Evolutionary conservation across 2,797 vertebrate species (phyloP), one percentile per base, ranked within the genome.

Genomic region (Mergus octosetaceus): DNA sequence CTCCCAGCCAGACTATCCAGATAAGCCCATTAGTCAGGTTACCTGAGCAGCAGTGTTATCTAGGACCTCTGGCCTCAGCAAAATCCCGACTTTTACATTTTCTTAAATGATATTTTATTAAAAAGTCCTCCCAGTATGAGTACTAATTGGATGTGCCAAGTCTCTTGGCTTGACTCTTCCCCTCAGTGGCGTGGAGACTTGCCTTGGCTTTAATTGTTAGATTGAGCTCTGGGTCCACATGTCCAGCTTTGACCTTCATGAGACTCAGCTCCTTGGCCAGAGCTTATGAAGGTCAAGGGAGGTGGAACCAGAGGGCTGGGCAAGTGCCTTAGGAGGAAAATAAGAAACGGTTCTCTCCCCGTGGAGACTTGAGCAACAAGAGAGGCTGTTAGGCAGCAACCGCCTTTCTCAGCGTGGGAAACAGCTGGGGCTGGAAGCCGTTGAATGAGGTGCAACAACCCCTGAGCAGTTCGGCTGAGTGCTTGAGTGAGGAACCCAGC

Each of bases 1-100:
- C 62, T 65, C 39, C 41, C 20, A 22, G 62, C 28, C 62, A 89
- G 80, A 78, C 80, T 53, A 57, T 90, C 53, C 77, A 68, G 83
- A 94, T 89, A 94, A 96, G 69, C 83, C 65, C 85, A 88, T 93
- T 96, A 94, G 71, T 34, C 66, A 77, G 85, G 79, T 90, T 88
- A 86, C 74, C 79, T 89, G 66, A 97, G 66, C 30, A 68, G 77
- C 24, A 60, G 58, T 39, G 60, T 70, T 93, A 91, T 78, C 54
- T 71, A 69, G 60, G 64, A 68, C 66, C 93, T 93, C 74, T 69
- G 79, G 85, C 87, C 82, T 88, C 77, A 85, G 65, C 36, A 54
- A 90, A 94, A 95, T 68, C 88, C 80, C 60, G 73, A 21, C 60
- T 85, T 90, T 64, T 79, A 76, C 90, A 47, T 94, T 76, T 89